A percentile compares a stretch with the other conserved stretches of the same genome.
Evolutionary conservation across 1,140 invertebrate genomes (phyloP).

Genomic region (Cyclargus thomasi): DNA sequence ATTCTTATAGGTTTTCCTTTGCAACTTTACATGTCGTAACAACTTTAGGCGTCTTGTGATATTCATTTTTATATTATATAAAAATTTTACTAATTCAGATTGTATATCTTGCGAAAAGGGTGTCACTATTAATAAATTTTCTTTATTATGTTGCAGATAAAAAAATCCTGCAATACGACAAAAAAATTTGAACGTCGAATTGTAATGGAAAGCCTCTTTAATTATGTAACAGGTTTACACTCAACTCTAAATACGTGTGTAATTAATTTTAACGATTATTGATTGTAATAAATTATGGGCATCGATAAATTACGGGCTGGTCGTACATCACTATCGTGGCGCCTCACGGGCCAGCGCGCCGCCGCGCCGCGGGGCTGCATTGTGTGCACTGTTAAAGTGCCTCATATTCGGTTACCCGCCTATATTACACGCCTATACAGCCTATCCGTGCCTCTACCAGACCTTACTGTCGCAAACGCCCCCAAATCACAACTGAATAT

Average conservation of each 20-base stretch:
- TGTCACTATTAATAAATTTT: neutral
- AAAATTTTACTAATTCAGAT: too few relatives aligned
- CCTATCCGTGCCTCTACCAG: constrained; percentile 49
- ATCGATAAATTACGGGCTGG: constrained; percentile 16
- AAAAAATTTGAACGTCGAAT: neutral
- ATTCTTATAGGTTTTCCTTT: too few relatives aligned
- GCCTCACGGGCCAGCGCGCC: constrained; percentile 51
- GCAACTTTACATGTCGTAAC: too few relatives aligned
- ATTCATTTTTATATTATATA: too few relatives aligned
- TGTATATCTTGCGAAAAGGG: neutral
- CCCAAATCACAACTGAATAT: constrained; percentile 22
- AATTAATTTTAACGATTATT: neutral
- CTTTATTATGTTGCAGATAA: too few relatives aligned
- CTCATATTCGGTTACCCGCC: constrained; percentile 70
- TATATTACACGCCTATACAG: constrained; percentile 60
- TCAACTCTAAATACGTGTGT: neutral
- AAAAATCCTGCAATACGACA: too few relatives aligned
- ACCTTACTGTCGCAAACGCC: constrained; percentile 37
- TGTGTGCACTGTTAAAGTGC: constrained; percentile 60
- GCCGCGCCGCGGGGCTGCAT: constrained; percentile 60
- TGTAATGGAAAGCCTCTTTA: neutral
- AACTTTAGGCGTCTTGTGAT: too few relatives aligned
- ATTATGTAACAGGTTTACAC: neutral
- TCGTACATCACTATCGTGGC: constrained; percentile 46
- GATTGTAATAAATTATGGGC: neutral